Evolutionary conservation across 1,140 invertebrate genomes (phyloP), one percentile per base, ranked within the genome.

Genomic region (Euwallacea fornicatus): DNA sequence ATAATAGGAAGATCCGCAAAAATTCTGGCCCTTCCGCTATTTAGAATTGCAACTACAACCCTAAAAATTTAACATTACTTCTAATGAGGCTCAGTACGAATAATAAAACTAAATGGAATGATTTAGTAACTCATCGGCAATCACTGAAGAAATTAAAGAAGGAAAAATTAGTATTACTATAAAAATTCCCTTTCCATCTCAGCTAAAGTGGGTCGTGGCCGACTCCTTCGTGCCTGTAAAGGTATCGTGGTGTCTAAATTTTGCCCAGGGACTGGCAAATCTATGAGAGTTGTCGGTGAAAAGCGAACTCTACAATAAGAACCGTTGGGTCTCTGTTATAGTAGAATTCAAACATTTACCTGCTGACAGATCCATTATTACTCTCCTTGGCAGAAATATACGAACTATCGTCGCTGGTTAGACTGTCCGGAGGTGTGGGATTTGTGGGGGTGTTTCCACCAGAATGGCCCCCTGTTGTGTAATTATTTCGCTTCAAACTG

Each of bases 351-450:
- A 50, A 10, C 7, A 61, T 42, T 69, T 64, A 70, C 68, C 68
- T 63, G 46, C 88, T 87, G 62, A 88, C 87, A 56, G 84, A 84
- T 65, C 84, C 85, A 6, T 87, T 86, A 3, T 87, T 86, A 71
- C 86, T 86, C 74, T 93, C 92, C 73, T 92, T 89, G 2, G 93
- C 92, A 0, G 92, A 94, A 46, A 93, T 87, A 78, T 94, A 94
- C 43, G 91, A 93, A 73, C 90, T 92, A 74, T 94, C 92, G 62
- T 94, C 93, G 74, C 91, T 93, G 0, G 91, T 91, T 11, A 93
- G 77, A 74, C 91, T 93, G 73, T 94, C 93, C 0, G 92, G 92
- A 0, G 93, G 92, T 2, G 93, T 94, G 1, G 91, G 89, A 82
- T 93, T 93, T 2, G 92, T 93, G 41, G 92, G 91, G 0, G 92